phyloP scores from a whole-genome alignment of 2,113 vertebrate genomes.

The Piaya cayana region DNA sequence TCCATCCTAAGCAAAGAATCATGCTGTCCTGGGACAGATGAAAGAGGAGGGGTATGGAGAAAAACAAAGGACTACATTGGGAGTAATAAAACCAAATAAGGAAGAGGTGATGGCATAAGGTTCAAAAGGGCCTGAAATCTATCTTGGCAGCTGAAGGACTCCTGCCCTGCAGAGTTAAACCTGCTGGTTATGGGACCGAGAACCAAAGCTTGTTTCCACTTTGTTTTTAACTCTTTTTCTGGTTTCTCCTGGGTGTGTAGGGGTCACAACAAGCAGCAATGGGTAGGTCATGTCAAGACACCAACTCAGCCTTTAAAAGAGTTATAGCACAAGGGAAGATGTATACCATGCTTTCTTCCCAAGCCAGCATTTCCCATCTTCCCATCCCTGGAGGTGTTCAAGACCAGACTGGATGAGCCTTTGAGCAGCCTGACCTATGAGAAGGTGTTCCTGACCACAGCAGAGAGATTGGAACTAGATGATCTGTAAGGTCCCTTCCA shows the following conservation, averaged over 20 bases:
- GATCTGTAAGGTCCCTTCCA: too few relatives aligned
- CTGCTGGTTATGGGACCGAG: accelerated
- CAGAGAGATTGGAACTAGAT: too few relatives aligned
- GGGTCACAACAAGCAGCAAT: background rate
- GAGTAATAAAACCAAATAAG: background rate
- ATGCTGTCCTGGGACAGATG: background rate
- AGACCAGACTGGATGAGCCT: too few relatives aligned
- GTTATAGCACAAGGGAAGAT: background rate
- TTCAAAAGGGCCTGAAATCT: background rate
- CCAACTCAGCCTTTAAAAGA: background rate
- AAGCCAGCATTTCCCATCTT: background rate
- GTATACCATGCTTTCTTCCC: background rate
- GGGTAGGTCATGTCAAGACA: background rate
- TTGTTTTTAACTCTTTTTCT: background rate
- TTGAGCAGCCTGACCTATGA: too few relatives aligned
- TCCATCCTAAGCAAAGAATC: background rate
- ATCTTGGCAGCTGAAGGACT: background rate
- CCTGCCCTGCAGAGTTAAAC: background rate
- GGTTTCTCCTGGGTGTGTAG: background rate
- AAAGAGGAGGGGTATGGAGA: background rate
- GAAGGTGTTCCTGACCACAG: too few relatives aligned
- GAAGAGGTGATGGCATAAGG: background rate
- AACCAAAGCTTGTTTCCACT: background rate
- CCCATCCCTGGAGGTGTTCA: too few relatives aligned
- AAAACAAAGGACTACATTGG: background rate